A percentile compares a stretch with the other conserved stretches of the same genome.
Conservation (phyloP, 1,140 invertebrate genomes). For the Brachionus rotundiformis region DNA sequence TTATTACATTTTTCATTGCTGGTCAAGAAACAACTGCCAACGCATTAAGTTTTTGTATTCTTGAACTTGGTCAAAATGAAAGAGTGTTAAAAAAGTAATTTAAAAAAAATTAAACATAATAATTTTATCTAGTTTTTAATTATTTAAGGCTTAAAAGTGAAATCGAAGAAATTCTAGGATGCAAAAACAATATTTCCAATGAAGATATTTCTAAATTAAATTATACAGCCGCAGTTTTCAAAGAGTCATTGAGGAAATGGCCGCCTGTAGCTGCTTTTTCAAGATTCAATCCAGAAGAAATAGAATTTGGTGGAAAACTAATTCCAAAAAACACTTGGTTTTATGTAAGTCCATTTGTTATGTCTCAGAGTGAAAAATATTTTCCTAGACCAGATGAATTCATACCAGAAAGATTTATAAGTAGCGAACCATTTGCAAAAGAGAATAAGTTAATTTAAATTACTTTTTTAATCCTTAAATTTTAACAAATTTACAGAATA, state of each 20-base stretch:
- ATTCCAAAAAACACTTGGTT: conserved; percentile 30
- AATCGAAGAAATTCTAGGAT: background rate
- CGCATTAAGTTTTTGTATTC: conserved; percentile 20
- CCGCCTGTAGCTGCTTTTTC: background rate
- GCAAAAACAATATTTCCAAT: conserved; percentile 8
- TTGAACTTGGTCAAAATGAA: conserved; percentile 36
- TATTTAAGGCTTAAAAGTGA: conserved; percentile 6
- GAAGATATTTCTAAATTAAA: background rate
- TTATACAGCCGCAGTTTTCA: conserved; percentile 9
- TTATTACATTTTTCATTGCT: conserved; percentile 42
- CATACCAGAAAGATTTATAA: conserved; percentile 28
- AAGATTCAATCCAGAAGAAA: background rate
- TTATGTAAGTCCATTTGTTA: background rate
- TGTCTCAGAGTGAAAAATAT: conserved; percentile 11
- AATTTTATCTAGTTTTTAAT: no score
- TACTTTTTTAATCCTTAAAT: background rate
- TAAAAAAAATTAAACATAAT: background rate
- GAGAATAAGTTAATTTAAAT: conserved; percentile 4
- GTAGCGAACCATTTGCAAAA: background rate
- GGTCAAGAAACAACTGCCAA: conserved; percentile 47
- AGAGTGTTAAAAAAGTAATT: conserved; percentile 9
- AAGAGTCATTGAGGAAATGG: conserved; percentile 40
- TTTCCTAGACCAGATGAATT: conserved; percentile 27
- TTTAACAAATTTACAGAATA: background rate
- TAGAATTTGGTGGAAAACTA: background rate